phyloP scores from a whole-genome alignment of 2,797 vertebrate genomes.

The Myripristis jacobus region DNA sequence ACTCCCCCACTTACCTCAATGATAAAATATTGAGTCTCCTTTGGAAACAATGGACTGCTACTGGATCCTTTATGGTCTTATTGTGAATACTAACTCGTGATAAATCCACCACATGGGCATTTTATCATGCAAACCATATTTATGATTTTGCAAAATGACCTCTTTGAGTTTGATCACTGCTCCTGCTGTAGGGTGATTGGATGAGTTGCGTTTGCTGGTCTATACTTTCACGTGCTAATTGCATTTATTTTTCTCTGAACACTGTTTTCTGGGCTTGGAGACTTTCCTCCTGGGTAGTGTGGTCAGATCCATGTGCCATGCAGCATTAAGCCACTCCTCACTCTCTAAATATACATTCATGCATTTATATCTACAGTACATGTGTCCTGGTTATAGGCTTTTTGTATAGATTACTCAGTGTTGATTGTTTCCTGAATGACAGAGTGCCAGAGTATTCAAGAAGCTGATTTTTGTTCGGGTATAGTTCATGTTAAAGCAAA shows the following conservation, averaged over 20 bases:
- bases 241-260: too few species aligned
- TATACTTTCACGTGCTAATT: too few species aligned
- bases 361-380: too few species aligned
- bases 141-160: slow-evolving; percentile 8
- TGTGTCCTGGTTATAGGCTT: too few species aligned
- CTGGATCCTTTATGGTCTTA: slow-evolving; percentile 8
- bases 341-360: too few species aligned
- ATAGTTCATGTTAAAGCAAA: not conserved
- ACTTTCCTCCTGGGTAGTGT: too few species aligned
- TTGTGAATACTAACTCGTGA: too few species aligned
- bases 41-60: slow-evolving; percentile 12
- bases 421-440: not conserved
- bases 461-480: slow-evolving; percentile 1
- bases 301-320: too few species aligned
- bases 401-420: too few species aligned
- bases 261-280: too few species aligned
- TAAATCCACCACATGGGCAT: slow-evolving; percentile 22
- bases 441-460: not conserved
- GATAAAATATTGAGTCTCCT: slow-evolving; percentile 22
- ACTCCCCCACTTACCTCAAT: slow-evolving; percentile 18
- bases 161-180: slow-evolving; percentile 33
- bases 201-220: slow-evolving; percentile 4
- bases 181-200: slow-evolving; percentile 1
- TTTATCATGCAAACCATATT: slow-evolving; percentile 46
- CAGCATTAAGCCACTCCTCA: too few species aligned